phyloP scores from a whole-genome alignment of 2,888 invertebrate genomes.

The Oxycera nigricornis region DNA sequence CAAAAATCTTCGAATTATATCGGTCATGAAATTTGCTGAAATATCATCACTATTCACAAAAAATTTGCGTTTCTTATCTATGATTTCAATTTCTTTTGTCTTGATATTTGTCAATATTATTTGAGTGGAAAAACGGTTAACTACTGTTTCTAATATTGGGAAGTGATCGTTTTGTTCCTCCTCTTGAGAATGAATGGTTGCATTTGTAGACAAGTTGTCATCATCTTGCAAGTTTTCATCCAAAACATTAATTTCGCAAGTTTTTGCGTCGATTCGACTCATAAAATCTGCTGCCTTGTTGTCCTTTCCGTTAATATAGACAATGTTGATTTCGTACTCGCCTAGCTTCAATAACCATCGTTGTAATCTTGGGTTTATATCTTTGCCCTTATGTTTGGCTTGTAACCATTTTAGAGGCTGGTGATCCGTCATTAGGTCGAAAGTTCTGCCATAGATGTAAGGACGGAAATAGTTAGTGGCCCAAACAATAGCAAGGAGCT shows the following conservation, averaged over 20 bases:
- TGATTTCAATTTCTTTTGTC: slow-evolving; percentile 40
- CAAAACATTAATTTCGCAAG: not conserved
- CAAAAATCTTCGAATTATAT: slow-evolving; percentile 30
- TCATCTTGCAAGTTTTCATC: not conserved
- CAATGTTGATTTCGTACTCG: slow-evolving; percentile 43
- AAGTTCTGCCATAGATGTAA: slow-evolving; percentile 42
- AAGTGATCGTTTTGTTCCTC: slow-evolving; percentile 46
- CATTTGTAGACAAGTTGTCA: slow-evolving; percentile 5
- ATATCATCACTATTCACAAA: slow-evolving; percentile 31
- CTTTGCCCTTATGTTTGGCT: slow-evolving; percentile 25
- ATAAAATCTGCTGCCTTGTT: not conserved
- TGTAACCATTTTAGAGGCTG: slow-evolving; percentile 38
- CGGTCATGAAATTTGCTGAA: not conserved
- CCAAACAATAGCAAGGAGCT: slow-evolving; percentile 39
- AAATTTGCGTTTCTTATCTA: slow-evolving; percentile 37
- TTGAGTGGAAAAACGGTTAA: slow-evolving; percentile 45
- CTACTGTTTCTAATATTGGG: slow-evolving; percentile 46
- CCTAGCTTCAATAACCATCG: slow-evolving; percentile 26
- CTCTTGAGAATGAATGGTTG: slow-evolving; percentile 44
- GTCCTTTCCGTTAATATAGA: slow-evolving; percentile 13
- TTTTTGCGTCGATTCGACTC: slow-evolving; percentile 4
- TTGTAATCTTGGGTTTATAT: slow-evolving; percentile 30
- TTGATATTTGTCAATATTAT: slow-evolving; percentile 43
- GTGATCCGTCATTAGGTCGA: too few species aligned
- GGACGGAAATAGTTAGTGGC: slow-evolving; percentile 32